Evolutionary conservation across 2,797 vertebrate species (phyloP).

Genomic region (Brachyalestes nurse): DNA sequence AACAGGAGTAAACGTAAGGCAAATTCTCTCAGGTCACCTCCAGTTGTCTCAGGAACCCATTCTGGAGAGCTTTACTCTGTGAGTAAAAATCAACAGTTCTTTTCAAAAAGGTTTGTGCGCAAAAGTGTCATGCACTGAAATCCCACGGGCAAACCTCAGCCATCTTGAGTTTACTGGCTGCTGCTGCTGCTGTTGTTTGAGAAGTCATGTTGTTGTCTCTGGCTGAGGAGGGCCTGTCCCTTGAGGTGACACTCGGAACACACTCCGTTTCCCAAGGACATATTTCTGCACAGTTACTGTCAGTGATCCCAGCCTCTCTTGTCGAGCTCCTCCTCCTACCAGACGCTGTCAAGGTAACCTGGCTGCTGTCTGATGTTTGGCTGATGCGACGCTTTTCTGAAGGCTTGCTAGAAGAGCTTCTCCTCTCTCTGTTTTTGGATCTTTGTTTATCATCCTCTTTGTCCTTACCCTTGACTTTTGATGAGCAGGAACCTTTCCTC

Average conservation of each 20-base stretch:
- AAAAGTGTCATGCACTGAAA: slow-evolving; percentile 76
- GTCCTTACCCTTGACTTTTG: slow-evolving; percentile 67
- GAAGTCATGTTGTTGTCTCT: slow-evolving; percentile 65
- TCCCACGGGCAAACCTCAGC: slow-evolving; percentile 83
- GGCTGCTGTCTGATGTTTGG: slow-evolving; percentile 70
- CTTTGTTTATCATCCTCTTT: slow-evolving; percentile 68
- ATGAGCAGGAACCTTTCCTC: slow-evolving; percentile 82
- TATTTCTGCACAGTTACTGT: slow-evolving; percentile 72
- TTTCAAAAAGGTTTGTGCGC: slow-evolving; percentile 59
- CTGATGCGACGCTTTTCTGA: slow-evolving; percentile 76
- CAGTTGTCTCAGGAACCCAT: slow-evolving; percentile 58
- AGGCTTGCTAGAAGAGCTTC: slow-evolving; percentile 79
- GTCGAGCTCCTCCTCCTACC: slow-evolving; percentile 78
- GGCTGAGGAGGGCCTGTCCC: slow-evolving; percentile 46
- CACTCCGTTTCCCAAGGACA: slow-evolving; percentile 75
- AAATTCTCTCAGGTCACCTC: slow-evolving; percentile 35
- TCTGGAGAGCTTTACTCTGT: slow-evolving; percentile 55
- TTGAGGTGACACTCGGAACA: slow-evolving; percentile 45
- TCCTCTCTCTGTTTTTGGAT: slow-evolving; percentile 70
- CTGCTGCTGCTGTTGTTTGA: slow-evolving; percentile 55
- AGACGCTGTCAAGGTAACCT: slow-evolving; percentile 48
- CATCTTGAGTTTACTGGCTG: slow-evolving; percentile 69
- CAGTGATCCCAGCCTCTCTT: slow-evolving; percentile 74
- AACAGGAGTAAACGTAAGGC: slow-evolving; percentile 39
- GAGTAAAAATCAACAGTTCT: background rate